Conservation (phyloP, 2,113 vertebrate genomes). For the Sturnira hondurensis region DNA sequence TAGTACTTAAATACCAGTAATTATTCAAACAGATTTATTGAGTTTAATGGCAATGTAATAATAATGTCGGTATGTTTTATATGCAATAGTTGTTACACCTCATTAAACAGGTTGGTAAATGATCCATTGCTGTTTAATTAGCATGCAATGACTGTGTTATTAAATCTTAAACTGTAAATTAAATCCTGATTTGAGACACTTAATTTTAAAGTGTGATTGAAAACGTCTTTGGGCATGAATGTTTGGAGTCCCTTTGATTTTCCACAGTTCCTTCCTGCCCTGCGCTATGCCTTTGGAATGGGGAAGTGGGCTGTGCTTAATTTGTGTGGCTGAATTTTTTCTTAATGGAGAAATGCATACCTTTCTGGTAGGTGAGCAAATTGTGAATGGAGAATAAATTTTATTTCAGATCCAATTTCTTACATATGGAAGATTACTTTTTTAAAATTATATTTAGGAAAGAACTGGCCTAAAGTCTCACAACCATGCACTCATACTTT, state of each 20-base stretch:
- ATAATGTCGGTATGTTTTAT: slow-evolving; percentile 77
- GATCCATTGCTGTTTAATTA: slow-evolving; percentile 82
- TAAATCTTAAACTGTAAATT: slow-evolving; percentile 82
- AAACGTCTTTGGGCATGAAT: slow-evolving; percentile 69
- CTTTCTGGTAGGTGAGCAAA: slow-evolving; percentile 14
- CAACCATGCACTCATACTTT: neutral
- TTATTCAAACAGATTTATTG: slow-evolving; percentile 82
- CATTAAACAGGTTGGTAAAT: slow-evolving; percentile 81
- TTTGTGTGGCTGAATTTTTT: neutral
- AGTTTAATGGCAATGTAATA: slow-evolving; percentile 78
- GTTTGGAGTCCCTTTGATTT: slow-evolving; percentile 59
- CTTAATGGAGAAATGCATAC: slow-evolving; percentile 9
- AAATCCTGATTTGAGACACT: slow-evolving; percentile 78
- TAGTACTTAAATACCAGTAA: slow-evolving; percentile 72
- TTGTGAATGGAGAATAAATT: neutral
- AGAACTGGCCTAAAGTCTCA: neutral
- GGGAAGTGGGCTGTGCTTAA: neutral
- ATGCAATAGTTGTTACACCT: slow-evolving; percentile 76
- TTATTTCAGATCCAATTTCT: slow-evolving; percentile 21
- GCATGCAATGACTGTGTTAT: slow-evolving; percentile 78
- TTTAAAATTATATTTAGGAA: neutral
- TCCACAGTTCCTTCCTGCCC: slow-evolving; percentile 33
- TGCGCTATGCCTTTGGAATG: neutral
- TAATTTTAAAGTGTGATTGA: slow-evolving; percentile 79
- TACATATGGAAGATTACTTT: slow-evolving; percentile 34